A percentile compares a stretch with the other conserved stretches of the same genome.
Evolutionary conservation across 92 coral and sea anemone species (phyloP).

Genomic region (Heliopora coerulea): DNA sequence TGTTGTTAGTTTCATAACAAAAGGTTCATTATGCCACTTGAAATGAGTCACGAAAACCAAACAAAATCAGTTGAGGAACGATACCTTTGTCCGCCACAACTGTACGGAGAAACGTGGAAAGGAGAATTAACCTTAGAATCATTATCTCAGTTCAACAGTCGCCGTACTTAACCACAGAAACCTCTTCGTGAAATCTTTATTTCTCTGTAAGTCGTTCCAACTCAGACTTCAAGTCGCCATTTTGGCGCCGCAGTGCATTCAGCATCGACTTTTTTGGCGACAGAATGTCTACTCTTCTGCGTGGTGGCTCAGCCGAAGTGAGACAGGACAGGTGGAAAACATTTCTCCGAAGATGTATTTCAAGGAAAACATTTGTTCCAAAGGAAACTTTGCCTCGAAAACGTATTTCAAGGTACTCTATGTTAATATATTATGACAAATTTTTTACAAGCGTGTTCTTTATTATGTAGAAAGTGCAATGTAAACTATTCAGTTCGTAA

Average conservation of each 20-base stretch:
- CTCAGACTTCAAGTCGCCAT: slow-evolving; percentile 38
- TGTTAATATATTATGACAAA: no score
- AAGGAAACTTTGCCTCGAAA: no score
- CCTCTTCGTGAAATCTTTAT: neutral
- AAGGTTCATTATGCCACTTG: slow-evolving; percentile 1
- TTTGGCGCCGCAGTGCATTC: neutral
- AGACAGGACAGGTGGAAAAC: no score
- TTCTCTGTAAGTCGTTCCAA: slow-evolving; percentile 4
- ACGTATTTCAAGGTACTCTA: no score
- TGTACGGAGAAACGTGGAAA: neutral
- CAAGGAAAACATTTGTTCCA: no score
- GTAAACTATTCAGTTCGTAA: no score
- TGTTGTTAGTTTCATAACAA: neutral
- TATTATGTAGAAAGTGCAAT: no score
- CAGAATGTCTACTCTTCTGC: slow-evolving; percentile 33
- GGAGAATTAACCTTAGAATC: neutral
- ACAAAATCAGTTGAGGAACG: neutral
- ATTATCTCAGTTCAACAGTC: neutral
- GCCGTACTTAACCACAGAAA: neutral
- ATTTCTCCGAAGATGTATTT: no score
- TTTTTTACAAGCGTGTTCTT: no score
- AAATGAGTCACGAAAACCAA: slow-evolving; percentile 12
- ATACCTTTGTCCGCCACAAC: slow-evolving; percentile 16
- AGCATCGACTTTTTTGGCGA: slow-evolving; percentile 5
- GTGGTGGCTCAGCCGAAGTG: no score